These are phyloP conservation scores for Sesia bembeciformis DNA, from an alignment of 2,888 invertebrate species.

Conservation along the genomic window DNA sequence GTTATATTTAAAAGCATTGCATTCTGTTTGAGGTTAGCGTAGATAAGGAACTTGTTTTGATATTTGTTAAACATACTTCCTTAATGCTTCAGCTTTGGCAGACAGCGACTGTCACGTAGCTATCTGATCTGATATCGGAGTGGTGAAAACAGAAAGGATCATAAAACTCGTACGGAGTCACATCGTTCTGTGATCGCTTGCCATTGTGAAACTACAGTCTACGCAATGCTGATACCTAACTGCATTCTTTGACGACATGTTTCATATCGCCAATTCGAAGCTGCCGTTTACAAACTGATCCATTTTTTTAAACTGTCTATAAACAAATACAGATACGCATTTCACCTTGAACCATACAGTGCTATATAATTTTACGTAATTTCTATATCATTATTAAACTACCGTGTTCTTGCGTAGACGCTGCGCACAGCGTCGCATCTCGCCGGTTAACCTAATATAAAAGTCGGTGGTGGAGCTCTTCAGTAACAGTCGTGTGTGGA, in stretches of 20 bases:
- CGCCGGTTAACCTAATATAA: constrained; percentile 60
- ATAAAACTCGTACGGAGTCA: constrained; percentile 22
- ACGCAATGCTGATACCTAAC: not conserved
- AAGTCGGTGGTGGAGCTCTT: constrained; percentile 48
- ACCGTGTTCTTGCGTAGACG: constrained; percentile 64
- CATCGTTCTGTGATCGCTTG: constrained; percentile 10
- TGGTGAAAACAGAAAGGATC: constrained; percentile 20
- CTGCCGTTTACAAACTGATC: not conserved
- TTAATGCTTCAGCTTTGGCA: not conserved
- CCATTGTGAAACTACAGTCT: constrained; percentile 3
- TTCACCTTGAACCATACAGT: constrained; percentile 55
- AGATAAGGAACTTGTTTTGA: not conserved
- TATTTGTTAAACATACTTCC: not conserved
- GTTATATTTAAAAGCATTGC: too few species aligned
- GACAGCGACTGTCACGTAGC: constrained; percentile 14
- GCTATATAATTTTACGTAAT: constrained; percentile 66
- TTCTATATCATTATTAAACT: constrained; percentile 67
- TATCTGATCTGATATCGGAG: constrained; percentile 15
- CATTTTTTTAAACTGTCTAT: not conserved
- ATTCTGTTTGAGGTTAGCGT: too few species aligned
- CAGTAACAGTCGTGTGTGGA: constrained; percentile 69
- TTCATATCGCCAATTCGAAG: not conserved
- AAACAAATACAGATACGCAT: not conserved
- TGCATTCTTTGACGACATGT: not conserved
- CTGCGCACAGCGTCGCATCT: constrained; percentile 52